Percentiles rank a stretch among this genome's conserved stretches.
Evolutionary conservation across 1,140 invertebrate genomes (phyloP).

Genomic region (Musca domestica): DNA sequence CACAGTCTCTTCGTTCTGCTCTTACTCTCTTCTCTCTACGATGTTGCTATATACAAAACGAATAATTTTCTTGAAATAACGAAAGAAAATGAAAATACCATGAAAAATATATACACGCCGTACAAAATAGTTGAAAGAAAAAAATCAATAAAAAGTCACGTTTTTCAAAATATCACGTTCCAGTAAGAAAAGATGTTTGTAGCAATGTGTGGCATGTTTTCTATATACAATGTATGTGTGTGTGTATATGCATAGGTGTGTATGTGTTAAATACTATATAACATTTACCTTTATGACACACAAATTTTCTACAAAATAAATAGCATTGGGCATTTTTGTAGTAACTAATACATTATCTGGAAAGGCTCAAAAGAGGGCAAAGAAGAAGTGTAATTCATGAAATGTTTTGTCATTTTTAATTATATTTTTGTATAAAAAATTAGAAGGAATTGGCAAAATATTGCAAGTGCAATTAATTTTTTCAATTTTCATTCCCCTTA

Average conservation of each 20-base stretch:
- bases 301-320: too few relatives aligned
- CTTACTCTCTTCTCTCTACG: neutral
- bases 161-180: conserved; percentile 35
- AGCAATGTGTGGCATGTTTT: neutral
- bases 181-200: conserved; percentile 8
- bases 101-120: neutral
- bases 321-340: too few relatives aligned
- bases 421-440: too few relatives aligned
- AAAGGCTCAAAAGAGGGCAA: too few relatives aligned
- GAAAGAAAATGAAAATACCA: neutral
- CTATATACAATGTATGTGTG: neutral
- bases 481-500: too few relatives aligned
- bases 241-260: neutral
- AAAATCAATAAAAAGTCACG: conserved; percentile 55
- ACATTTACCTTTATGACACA: neutral
- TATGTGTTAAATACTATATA: neutral
- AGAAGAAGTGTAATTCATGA: too few relatives aligned
- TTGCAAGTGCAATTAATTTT: neutral
- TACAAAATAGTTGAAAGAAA: conserved; percentile 27
- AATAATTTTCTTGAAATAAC: neutral
- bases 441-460: too few relatives aligned
- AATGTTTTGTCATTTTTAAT: too few relatives aligned
- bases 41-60: neutral
- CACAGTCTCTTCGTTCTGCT: neutral
- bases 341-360: too few relatives aligned